These are phyloP conservation scores for Luperina nickerlii DNA, from an alignment of 2,888 invertebrate genomes.

Conservation along the genomic window DNA sequence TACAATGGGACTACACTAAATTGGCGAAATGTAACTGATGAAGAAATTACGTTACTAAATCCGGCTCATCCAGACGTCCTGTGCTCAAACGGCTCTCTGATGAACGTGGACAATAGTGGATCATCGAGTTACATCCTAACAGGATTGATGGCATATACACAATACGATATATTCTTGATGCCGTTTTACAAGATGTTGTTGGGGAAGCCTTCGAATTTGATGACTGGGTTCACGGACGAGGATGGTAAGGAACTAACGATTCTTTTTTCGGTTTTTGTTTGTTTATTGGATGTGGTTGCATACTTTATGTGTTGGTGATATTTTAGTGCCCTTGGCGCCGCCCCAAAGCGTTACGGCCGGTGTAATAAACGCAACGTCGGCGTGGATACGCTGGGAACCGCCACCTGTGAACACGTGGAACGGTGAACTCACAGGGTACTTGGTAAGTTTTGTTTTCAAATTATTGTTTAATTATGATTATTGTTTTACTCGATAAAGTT, in stretches of 20 bases:
- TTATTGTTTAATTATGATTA: slow-evolving; percentile 67
- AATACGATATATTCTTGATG: slow-evolving; percentile 97
- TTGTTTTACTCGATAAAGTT: slow-evolving; percentile 69
- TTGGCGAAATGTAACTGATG: slow-evolving; percentile 84
- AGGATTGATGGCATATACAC: slow-evolving; percentile 95
- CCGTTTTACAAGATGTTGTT: slow-evolving; percentile 97
- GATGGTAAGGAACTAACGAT: slow-evolving; percentile 90
- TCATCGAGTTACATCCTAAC: slow-evolving; percentile 93
- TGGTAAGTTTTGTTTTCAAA: slow-evolving; percentile 90
- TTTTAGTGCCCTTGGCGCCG: slow-evolving; percentile 94
- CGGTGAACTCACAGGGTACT: slow-evolving; percentile 96
- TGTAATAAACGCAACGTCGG: slow-evolving; percentile 95
- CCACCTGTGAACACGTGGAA: slow-evolving; percentile 94
- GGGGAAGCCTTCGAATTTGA: slow-evolving; percentile 98
- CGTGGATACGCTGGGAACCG: slow-evolving; percentile 95
- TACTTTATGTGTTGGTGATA: slow-evolving; percentile 69
- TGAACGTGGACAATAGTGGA: slow-evolving; percentile 92
- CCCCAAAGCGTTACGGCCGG: slow-evolving; percentile 95
- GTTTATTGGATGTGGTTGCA: slow-evolving; percentile 60
- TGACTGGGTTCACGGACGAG: slow-evolving; percentile 95
- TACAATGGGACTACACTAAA: slow-evolving; percentile 87
- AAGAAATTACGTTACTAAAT: slow-evolving; percentile 78
- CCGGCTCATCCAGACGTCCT: slow-evolving; percentile 77
- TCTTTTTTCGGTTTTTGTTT: slow-evolving; percentile 22
- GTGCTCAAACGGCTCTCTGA: slow-evolving; percentile 92